These are phyloP conservation scores for Philopedon plagiatum DNA, from an alignment of 2,888 invertebrate species.

Conservation along the genomic window DNA sequence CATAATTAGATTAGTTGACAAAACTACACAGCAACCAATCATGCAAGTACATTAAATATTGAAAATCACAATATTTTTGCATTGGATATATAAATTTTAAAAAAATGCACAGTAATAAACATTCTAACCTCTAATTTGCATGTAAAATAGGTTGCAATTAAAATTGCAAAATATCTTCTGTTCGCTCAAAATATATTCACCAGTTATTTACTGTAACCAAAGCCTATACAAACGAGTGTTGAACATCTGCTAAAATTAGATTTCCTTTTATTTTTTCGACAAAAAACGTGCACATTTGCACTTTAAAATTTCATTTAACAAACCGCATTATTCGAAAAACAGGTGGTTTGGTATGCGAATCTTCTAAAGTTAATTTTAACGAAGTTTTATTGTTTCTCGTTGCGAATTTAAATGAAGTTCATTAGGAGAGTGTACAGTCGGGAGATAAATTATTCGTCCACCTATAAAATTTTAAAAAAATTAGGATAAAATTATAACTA, in stretches of 20 bases:
- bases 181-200: conserved; percentile 6
- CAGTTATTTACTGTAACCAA: conserved; percentile 11
- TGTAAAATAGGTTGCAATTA: conserved; percentile 10
- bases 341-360: background rate
- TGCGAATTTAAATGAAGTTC: background rate
- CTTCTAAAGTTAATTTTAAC: background rate
- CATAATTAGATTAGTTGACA: too few species aligned
- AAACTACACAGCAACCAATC: too few species aligned
- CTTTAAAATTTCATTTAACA: conserved; percentile 8
- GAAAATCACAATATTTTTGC: background rate
- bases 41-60: too few species aligned
- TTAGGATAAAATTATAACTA: too few species aligned
- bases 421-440: too few species aligned
- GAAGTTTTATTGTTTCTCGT: background rate
- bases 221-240: conserved; percentile 14
- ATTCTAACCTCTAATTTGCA: conserved; percentile 11
- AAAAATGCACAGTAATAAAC: background rate
- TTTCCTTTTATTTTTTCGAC: conserved; percentile 1
- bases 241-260: conserved; percentile 12
- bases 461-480: too few species aligned
- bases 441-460: too few species aligned
- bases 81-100: background rate
- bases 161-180: conserved; percentile 10
- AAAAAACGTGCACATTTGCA: conserved; percentile 5
- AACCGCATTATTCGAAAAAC: background rate